Base-by-base conservation (phyloP, 2,888 invertebrate genomes). In the Ophion obscuratus region DNA sequence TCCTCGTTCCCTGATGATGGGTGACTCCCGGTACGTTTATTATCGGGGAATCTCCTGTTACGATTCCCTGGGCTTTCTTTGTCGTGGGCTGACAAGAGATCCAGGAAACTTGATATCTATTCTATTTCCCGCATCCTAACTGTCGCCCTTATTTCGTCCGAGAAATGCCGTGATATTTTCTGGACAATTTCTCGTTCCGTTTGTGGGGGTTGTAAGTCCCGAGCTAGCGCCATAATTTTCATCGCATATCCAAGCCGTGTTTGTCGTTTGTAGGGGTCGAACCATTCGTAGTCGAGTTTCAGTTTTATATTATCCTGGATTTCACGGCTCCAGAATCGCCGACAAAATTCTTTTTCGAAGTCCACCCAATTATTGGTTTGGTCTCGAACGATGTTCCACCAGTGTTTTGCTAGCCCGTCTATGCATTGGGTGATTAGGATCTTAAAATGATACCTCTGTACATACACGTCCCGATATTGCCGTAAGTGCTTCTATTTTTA, bases 121-220 rank as follows among this genome's bases (percentile, higher is more conserved):
- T 7, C 3, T 3, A 79, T 24, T 4, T 53, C 36, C 1, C 40
- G 62, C 0, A 71, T 71, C 2, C 71, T 62, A 0, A 79, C 71
- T 1, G 79, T 71, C 14, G 71, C 64, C 14, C 79, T 44, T 1
- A 79, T 62, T 3, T 79, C 79, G 24, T 79, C 78, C 0, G 78
- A 17, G 10, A 70, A 78, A 44, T 78, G 78, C 17, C 70, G 17
- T 14, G 40, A 62, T 10, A 79, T 27, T 36, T 79, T 79, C 4
- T 62, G 17, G 0, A 62, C 27, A 0, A 79, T 62, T 31, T 61
- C 36, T 2, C 17, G 20, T 2, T 78, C 78, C 7, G 20, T 9
- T 0, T 68, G 27, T 4, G 14, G 44, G 0, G 79, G 71, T 10
- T 24, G 40, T 0, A 71, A n/a, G 10, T 79, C 71, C 1, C 31